phyloP scores from a whole-genome alignment of 2,113 vertebrate species.

The Catharus bicknelli region DNA sequence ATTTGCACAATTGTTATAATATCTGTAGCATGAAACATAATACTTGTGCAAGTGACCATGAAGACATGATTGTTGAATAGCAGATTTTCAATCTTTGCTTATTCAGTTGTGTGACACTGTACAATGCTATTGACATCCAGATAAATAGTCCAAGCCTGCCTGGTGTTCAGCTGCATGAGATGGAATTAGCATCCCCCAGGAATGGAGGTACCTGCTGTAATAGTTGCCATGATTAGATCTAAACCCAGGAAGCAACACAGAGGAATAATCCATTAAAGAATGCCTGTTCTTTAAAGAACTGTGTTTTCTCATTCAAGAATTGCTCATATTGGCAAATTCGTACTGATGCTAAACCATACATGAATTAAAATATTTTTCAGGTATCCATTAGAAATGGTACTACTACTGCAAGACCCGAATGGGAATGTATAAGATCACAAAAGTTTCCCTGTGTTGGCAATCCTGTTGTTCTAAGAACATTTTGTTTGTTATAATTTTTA shows the following conservation, averaged over 20 bases:
- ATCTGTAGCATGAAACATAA: neutral
- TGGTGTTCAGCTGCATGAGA: neutral
- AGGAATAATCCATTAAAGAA: conserved; percentile 17
- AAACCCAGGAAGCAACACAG: neutral
- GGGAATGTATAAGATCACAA: neutral
- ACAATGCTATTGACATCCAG: neutral
- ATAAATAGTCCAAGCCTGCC: conserved; percentile 18
- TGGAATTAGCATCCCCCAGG: neutral
- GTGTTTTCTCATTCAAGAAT: neutral
- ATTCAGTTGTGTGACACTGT: conserved; percentile 11
- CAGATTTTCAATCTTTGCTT: conserved; percentile 30
- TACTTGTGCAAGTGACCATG: neutral
- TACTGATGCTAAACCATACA: neutral
- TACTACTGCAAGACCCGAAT: neutral
- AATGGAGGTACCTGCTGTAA: neutral
- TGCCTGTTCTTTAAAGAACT: neutral
- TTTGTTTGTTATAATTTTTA: neutral
- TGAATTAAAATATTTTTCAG: neutral
- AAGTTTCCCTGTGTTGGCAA: neutral
- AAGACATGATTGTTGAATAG: neutral
- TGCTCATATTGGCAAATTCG: neutral
- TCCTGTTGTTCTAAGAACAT: neutral
- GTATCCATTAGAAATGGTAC: neutral
- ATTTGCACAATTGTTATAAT: neutral
- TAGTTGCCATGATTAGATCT: conserved; percentile 21